A percentile compares a stretch with the other conserved stretches of the same genome.
Conservation (phyloP, 2,797 vertebrate species). For the Echiichthys vipera region DNA sequence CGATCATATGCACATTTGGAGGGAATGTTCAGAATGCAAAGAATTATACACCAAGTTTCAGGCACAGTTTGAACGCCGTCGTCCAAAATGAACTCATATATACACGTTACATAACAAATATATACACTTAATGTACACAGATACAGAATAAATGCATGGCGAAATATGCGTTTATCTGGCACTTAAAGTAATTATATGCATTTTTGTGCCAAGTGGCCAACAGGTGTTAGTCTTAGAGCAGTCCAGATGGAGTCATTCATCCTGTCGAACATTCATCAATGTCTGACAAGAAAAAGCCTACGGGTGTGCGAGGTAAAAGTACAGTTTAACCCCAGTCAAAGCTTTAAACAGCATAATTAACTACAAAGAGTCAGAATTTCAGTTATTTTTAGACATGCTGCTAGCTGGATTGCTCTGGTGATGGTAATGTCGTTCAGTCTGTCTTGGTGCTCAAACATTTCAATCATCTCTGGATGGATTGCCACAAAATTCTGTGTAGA, state of each 20-base stretch:
- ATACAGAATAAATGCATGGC: neutral
- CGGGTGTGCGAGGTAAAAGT: neutral
- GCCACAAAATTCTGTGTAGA: neutral
- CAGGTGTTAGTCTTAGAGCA: slow-evolving; percentile 35
- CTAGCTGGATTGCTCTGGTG: neutral
- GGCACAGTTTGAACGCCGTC: neutral
- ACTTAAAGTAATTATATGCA: slow-evolving; percentile 43
- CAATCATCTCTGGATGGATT: neutral
- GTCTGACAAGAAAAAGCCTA: slow-evolving; percentile 27
- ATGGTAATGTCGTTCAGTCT: neutral
- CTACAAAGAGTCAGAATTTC: slow-evolving; percentile 6
- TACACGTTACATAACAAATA: slow-evolving; percentile 16
- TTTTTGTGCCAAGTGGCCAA: slow-evolving; percentile 28
- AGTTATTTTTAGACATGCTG: slow-evolving; percentile 11
- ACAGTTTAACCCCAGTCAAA: slow-evolving; percentile 20
- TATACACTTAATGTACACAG: neutral
- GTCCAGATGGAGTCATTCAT: slow-evolving; percentile 41
- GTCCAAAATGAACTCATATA: slow-evolving; percentile 25
- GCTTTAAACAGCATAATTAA: slow-evolving; percentile 16
- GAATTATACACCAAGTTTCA: slow-evolving; percentile 45
- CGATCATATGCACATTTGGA: neutral
- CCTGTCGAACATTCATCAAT: slow-evolving; percentile 29
- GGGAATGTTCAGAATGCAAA: slow-evolving; percentile 67
- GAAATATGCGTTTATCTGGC: slow-evolving; percentile 19
- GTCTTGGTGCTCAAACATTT: neutral